phyloP scores from a whole-genome alignment of 2,113 vertebrate genomes.

The Cheirogaleus medius region DNA sequence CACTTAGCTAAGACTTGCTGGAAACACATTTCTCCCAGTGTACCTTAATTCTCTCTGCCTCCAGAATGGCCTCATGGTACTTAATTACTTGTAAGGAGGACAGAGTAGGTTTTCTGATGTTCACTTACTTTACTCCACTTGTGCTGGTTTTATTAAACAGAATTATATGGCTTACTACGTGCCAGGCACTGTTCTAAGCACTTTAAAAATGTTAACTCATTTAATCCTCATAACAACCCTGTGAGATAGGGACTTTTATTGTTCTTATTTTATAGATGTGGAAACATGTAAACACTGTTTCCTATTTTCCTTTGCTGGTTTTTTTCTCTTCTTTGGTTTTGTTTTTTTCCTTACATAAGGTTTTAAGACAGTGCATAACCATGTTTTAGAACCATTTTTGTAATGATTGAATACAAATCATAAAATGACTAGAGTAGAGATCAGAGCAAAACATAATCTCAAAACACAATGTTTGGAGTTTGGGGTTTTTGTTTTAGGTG shows the following conservation, averaged over 20 bases:
- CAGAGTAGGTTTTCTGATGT: neutral
- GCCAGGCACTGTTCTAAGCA: neutral
- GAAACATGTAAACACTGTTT: neutral
- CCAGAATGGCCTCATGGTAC: neutral
- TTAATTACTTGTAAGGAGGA: neutral
- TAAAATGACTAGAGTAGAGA: neutral
- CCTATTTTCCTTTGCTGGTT: neutral
- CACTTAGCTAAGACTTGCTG: conserved; percentile 43
- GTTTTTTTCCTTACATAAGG: neutral
- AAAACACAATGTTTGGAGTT: neutral
- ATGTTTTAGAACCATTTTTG: neutral
- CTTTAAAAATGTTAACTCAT: neutral
- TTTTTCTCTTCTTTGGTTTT: neutral
- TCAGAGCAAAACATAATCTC: conserved; percentile 13
- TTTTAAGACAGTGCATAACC: neutral
- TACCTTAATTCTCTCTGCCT: conserved; percentile 2
- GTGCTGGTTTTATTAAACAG: neutral
- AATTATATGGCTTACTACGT: neutral
- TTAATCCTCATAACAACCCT: neutral
- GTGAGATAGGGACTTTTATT: neutral
- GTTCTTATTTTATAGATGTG: neutral
- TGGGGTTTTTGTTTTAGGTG: neutral
- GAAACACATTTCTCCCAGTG: conserved; percentile 36
- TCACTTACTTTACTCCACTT: neutral
- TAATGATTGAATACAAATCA: conserved; percentile 6